phyloP scores from a whole-genome alignment of 35 echinoderm and acorn worm genomes.

The Ophioderma brevispina region DNA sequence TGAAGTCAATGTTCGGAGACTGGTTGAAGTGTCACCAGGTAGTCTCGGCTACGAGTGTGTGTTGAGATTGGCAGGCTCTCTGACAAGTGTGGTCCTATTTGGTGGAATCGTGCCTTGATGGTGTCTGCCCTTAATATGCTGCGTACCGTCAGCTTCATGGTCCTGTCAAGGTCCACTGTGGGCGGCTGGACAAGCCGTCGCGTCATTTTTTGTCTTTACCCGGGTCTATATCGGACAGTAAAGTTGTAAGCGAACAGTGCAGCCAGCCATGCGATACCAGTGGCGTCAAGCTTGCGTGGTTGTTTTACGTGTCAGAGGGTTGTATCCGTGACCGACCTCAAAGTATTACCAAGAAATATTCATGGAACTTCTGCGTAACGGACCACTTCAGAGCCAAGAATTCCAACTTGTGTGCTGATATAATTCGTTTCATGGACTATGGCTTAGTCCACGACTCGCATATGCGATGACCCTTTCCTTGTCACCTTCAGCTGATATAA shows the following conservation, averaged over 20 bases:
- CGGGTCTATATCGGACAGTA: background rate
- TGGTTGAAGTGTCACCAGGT: too few relatives aligned
- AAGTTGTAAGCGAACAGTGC: background rate
- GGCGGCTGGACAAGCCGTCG: background rate
- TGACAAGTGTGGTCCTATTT: too few relatives aligned
- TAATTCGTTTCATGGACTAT: slow-evolving; percentile 37
- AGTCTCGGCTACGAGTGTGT: too few relatives aligned
- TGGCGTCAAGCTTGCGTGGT: background rate
- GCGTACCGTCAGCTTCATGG: background rate
- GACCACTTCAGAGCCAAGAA: slow-evolving; percentile 65
- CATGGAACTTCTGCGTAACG: slow-evolving; percentile 40
- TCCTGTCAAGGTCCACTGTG: background rate
- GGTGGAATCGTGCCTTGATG: background rate
- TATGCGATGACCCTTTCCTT: slow-evolving; percentile 44
- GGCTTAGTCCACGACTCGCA: slow-evolving; percentile 40
- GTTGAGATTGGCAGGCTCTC: too few relatives aligned
- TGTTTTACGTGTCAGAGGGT: background rate
- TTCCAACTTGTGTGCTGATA: slow-evolving; percentile 65
- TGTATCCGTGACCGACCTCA: slow-evolving; percentile 16
- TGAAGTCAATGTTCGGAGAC: too few relatives aligned
- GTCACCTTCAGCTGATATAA: slow-evolving; percentile 30
- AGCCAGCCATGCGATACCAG: background rate
- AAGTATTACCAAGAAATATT: slow-evolving; percentile 51
- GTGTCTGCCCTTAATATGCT: background rate
- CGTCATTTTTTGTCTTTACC: background rate